A percentile compares a stretch with the other conserved stretches of the same genome.
Evolutionary conservation across 2,888 invertebrate species (phyloP).

Genomic region (Parnassius glacialis): DNA sequence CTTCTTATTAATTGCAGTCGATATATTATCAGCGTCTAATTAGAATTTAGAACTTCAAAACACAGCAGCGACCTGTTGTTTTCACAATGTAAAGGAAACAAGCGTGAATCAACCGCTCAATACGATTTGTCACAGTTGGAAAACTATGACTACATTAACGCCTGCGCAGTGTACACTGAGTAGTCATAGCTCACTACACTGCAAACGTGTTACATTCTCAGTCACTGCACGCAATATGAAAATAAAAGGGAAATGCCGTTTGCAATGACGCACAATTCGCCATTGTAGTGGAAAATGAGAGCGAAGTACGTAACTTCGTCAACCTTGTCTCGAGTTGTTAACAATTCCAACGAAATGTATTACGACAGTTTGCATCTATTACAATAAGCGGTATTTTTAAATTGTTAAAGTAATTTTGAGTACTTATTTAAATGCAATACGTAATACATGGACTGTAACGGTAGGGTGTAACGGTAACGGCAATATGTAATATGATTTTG

Average conservation of each 20-base stretch:
- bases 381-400: slow-evolving; percentile 8
- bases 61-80: slow-evolving; percentile 12
- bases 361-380: neutral
- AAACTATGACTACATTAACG: slow-evolving; percentile 48
- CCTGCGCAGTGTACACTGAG: slow-evolving; percentile 50
- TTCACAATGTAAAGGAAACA: slow-evolving; percentile 6
- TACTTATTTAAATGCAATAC: no score
- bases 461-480: no score
- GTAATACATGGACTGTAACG: no score
- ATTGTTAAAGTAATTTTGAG: neutral
- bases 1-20: neutral
- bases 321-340: slow-evolving; percentile 22
- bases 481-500: neutral
- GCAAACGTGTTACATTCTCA: slow-evolving; percentile 18
- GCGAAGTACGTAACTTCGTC: slow-evolving; percentile 15
- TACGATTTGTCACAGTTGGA: slow-evolving; percentile 44
- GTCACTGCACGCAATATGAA: slow-evolving; percentile 16
- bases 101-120: slow-evolving; percentile 30
- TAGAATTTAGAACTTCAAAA: neutral
- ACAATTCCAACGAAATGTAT: slow-evolving; percentile 8
- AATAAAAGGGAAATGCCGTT: slow-evolving; percentile 21
- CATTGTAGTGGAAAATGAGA: slow-evolving; percentile 20
- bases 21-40: neutral
- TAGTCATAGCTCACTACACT: slow-evolving; percentile 28
- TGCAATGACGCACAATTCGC: slow-evolving; percentile 11